Percentiles rank a stretch among this genome's conserved stretches.
These are phyloP conservation scores for Ciconia boyciana DNA, from an alignment of 2,113 vertebrate species.

Conservation along the genomic window DNA sequence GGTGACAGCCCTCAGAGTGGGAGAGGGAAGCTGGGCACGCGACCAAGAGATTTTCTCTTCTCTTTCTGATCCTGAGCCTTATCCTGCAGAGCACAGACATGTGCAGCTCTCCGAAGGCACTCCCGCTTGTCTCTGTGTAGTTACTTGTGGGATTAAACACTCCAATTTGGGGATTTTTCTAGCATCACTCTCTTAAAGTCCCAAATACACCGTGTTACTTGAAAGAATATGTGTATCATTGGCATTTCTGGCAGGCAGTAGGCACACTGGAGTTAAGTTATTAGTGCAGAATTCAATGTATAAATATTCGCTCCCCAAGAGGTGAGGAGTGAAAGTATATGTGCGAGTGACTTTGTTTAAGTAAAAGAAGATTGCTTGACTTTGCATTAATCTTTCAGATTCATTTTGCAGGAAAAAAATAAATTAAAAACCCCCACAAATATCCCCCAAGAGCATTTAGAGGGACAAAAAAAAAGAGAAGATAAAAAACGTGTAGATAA, in stretches of 20 bases:
- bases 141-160: neutral
- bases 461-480: neutral
- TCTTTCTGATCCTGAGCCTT: neutral
- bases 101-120: neutral
- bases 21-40: neutral
- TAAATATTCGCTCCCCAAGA: neutral
- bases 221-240: neutral
- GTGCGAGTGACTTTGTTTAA: neutral
- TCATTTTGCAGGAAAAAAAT: neutral
- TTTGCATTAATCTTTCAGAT: neutral
- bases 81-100: neutral
- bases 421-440: neutral
- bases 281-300: neutral
- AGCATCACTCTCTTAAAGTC: neutral
- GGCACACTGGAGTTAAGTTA: neutral
- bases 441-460: conserved; percentile 6
- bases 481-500: neutral
- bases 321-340: neutral
- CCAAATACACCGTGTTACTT: neutral
- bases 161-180: neutral
- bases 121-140: neutral
- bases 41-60: neutral
- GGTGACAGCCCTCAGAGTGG: neutral
- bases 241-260: neutral
- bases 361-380: neutral